Conservation (phyloP, 2,888 invertebrate genomes). For the Hyalella azteca region DNA sequence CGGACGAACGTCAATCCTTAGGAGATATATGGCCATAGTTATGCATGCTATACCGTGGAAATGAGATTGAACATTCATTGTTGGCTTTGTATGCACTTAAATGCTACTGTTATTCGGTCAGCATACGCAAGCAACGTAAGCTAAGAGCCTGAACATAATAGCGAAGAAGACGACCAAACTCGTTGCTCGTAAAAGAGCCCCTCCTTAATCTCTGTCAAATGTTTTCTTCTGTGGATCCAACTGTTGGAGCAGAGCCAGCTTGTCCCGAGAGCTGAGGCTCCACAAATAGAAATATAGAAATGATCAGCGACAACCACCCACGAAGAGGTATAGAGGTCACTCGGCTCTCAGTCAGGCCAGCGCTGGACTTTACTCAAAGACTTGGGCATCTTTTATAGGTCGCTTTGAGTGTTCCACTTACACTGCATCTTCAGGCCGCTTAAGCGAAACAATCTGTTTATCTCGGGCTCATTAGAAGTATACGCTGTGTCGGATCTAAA, state of each 20-base stretch:
- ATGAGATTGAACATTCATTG: too few species aligned
- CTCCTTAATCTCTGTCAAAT: conserved; percentile 22
- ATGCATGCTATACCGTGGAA: too few species aligned
- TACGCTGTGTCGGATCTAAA: too few species aligned
- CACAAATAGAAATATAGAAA: conserved; percentile 13
- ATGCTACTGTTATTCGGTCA: background rate
- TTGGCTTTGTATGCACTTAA: too few species aligned
- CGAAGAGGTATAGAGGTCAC: conserved; percentile 33
- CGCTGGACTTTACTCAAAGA: background rate
- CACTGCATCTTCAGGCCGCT: conserved; percentile 15
- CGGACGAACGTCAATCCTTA: too few species aligned
- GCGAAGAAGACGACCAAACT: background rate
- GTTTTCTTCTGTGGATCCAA: conserved; percentile 23
- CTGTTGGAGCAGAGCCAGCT: background rate
- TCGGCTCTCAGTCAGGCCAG: conserved; percentile 14
- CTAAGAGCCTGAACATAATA: background rate
- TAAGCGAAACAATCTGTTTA: conserved; percentile 32
- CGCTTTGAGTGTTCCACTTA: conserved; percentile 26
- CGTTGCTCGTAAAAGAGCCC: background rate
- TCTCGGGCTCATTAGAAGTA: background rate
- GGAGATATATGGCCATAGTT: too few species aligned
- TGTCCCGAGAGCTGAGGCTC: background rate
- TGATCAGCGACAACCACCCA: conserved; percentile 31
- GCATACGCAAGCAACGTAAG: background rate
- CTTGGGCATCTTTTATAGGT: conserved; percentile 28